Evolutionary conservation across 2,113 vertebrate species (phyloP).

Genomic region (Hucho hucho): DNA sequence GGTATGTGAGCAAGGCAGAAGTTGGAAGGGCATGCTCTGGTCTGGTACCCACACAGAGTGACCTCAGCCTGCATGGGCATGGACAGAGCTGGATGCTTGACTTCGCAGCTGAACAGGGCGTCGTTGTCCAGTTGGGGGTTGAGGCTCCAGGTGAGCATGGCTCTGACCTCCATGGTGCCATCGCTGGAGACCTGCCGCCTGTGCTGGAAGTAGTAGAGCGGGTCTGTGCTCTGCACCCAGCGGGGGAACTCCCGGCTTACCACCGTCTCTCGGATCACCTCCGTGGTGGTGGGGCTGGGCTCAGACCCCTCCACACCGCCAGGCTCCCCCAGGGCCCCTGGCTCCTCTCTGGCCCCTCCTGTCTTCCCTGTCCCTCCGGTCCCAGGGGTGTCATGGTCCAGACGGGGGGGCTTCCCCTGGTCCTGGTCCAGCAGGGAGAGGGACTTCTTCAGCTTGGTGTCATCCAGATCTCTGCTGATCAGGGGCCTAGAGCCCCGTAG

Average conservation of each 20-base stretch:
- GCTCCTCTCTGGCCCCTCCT: not conserved
- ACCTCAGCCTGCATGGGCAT: constrained; percentile 97
- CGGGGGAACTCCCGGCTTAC: constrained; percentile 91
- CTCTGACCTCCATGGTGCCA: constrained; percentile 86
- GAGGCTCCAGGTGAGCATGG: constrained; percentile 89
- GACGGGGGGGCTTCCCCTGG: constrained; percentile 46
- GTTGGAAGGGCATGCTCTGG: not conserved
- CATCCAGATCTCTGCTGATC: constrained; percentile 81
- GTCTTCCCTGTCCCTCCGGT: not conserved
- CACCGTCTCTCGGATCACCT: constrained; percentile 84
- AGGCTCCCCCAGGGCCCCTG: constrained; percentile 11
- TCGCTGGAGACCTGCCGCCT: constrained; percentile 75
- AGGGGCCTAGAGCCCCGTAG: constrained; percentile 70
- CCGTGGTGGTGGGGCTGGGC: constrained; percentile 70
- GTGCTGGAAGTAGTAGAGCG: constrained; percentile 86
- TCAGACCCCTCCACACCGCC: not conserved
- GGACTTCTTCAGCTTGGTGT: constrained; percentile 84
- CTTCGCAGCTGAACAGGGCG: constrained; percentile 94
- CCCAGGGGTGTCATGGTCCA: constrained; percentile 42
- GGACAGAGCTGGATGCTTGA: constrained; percentile 91
- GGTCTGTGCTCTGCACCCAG: constrained; percentile 86
- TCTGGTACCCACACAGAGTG: constrained; percentile 82
- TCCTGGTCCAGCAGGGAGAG: constrained; percentile 69
- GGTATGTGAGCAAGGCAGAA: too few relatives aligned
- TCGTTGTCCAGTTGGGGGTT: constrained; percentile 93